These are phyloP conservation scores for Eristalis arbustorum DNA, from an alignment of 2,888 invertebrate species.

Conservation along the genomic window DNA sequence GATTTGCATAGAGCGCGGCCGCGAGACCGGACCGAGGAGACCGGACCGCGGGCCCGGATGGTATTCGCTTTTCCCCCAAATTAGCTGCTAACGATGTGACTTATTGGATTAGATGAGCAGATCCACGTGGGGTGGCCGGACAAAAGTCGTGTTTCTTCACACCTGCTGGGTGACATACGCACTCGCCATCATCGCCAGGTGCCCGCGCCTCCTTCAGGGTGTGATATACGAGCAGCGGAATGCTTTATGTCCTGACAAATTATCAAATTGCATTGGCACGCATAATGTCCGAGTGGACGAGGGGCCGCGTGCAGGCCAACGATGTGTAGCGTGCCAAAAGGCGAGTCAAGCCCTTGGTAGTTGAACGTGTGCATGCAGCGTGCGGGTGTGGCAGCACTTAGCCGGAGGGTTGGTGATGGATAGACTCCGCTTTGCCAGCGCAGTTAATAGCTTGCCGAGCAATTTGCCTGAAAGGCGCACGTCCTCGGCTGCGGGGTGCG, in stretches of 20 bases:
- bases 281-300: neutral
- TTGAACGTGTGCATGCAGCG: neutral
- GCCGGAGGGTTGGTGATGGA: neutral
- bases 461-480: neutral
- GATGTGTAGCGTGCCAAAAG: slow-evolving; percentile 5
- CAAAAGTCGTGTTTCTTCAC: neutral
- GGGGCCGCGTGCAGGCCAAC: neutral
- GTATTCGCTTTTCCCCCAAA: slow-evolving; percentile 11
- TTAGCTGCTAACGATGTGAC: slow-evolving; percentile 21
- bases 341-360: slow-evolving; percentile 1
- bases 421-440: slow-evolving; percentile 1
- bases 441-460: neutral
- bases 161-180: neutral
- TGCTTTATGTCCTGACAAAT: slow-evolving; percentile 17
- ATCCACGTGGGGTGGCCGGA: neutral
- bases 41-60: neutral
- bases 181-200: neutral
- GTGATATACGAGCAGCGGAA: slow-evolving; percentile 7
- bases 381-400: slow-evolving; percentile 19
- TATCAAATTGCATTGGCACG: slow-evolving; percentile 38
- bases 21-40: neutral
- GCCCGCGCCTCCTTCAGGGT: neutral
- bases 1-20: too few relatives aligned
- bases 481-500: neutral
- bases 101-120: slow-evolving; percentile 24